Evolutionary conservation across 2,888 invertebrate species (phyloP).

Genomic region (Dryobotodes eremita): DNA sequence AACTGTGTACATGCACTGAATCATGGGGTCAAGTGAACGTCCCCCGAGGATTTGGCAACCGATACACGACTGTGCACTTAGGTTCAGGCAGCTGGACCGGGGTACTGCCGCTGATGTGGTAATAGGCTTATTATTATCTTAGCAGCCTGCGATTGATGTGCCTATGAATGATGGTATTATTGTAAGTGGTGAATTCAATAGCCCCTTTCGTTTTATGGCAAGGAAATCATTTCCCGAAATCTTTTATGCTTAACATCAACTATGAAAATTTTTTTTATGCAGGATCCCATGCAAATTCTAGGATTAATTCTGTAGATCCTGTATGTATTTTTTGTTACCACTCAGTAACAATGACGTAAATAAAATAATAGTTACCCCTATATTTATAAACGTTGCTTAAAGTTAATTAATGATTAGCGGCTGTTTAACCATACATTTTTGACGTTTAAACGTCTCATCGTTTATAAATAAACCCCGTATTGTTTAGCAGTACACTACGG

Average conservation of each 20-base stretch:
- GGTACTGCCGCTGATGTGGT: constrained; percentile 51
- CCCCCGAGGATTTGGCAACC: constrained; percentile 88
- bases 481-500: background rate
- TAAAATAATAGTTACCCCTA: background rate
- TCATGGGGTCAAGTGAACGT: constrained; percentile 79
- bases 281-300: constrained; percentile 42
- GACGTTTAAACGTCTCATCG: too few species aligned
- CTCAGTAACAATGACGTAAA: background rate
- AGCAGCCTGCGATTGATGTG: constrained; percentile 62
- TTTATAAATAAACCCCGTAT: too few species aligned
- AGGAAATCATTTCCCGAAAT: constrained; percentile 35
- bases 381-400: too few species aligned
- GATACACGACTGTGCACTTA: constrained; percentile 90
- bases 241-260: constrained; percentile 30
- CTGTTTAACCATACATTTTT: too few species aligned
- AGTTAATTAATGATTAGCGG: too few species aligned
- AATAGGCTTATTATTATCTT: constrained; percentile 65
- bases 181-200: constrained; percentile 54
- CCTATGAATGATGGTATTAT: constrained; percentile 60
- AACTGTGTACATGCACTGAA: constrained; percentile 83
- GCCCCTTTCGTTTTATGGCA: constrained; percentile 34
- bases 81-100: constrained; percentile 71
- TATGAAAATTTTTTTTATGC: constrained; percentile 37
- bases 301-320: constrained; percentile 2
- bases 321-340: background rate